Evolutionary conservation across 2,888 invertebrate species (phyloP).

Genomic region (Ennomos erosarius): DNA sequence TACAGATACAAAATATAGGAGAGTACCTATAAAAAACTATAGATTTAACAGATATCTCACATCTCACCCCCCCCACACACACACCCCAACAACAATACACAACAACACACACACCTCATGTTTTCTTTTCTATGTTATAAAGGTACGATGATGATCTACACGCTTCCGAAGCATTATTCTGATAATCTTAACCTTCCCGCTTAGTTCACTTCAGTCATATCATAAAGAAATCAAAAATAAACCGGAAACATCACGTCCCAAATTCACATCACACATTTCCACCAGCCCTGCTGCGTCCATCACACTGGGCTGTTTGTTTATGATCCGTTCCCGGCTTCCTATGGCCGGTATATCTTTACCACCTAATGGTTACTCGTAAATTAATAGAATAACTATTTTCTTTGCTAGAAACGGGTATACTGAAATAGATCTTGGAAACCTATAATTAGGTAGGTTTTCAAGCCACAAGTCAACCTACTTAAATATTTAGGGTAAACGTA

Average conservation of each 20-base stretch:
- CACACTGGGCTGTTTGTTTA: constrained; percentile 58
- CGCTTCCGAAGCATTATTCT: constrained; percentile 7
- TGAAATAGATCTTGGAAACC: too few species aligned
- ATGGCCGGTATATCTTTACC: constrained; percentile 48
- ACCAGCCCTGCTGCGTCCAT: constrained; percentile 39
- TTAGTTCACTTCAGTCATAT: constrained; percentile 11
- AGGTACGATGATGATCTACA: too few species aligned
- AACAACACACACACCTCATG: too few species aligned
- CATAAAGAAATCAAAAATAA: constrained; percentile 27
- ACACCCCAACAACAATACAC: too few species aligned
- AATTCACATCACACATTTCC: constrained; percentile 16
- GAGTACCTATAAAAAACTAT: too few species aligned
- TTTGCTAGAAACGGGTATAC: neutral
- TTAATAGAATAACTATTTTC: constrained; percentile 11
- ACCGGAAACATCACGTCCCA: constrained; percentile 28
- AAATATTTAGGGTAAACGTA: too few species aligned
- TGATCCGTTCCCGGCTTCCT: constrained; percentile 50
- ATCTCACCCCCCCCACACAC: too few species aligned
- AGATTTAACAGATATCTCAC: too few species aligned
- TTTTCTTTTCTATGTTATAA: too few species aligned
- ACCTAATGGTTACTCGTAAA: constrained; percentile 36
- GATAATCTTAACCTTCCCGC: constrained; percentile 12
- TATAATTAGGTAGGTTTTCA: too few species aligned
- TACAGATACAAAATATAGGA: too few species aligned
- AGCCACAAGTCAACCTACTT: too few species aligned